Evolutionary conservation across 2,113 vertebrate genomes (phyloP), one percentile per base, ranked within the genome.

Genomic region (Pionites leucogaster): DNA sequence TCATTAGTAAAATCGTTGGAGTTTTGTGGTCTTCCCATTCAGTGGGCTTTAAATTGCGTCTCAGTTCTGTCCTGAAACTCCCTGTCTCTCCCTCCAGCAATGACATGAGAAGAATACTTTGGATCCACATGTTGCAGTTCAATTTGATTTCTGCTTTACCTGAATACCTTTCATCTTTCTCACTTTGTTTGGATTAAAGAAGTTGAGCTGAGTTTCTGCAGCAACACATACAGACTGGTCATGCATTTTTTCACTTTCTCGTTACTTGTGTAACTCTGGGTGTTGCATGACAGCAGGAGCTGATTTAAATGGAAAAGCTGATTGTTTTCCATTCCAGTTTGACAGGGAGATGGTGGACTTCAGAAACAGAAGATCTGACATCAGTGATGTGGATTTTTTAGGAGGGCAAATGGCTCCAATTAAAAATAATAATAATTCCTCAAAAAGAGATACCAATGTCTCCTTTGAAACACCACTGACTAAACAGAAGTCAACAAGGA

Each of bases 281-380:
- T 79, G 89, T 92, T 93, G 90, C 85, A 39, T 92, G 84, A 82
- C 88, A 87, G 70, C 46, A 77, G 86, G 52, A 94, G 70, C 89
- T 82, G 88, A 92, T 96, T 86, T 92, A 91, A 96, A 91, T 96
- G 84, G 93, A 89, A 79, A 77, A 93, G 46, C 82, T 79, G 27
- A 41, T 95, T 91, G 85, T 92, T 96, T 96, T 96, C 92, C 55
- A 20, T 76, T 96, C 42, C 60, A n/a, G 27, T 87, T 94, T 96
- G 91, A 96, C 83, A 88, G 79, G 83, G 68, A 95, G 70, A 82
- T 92, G 67, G 33, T 80, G 76, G 82, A 93, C 87, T 92, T 96
- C 90, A 96, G 82, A 77, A 95, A 37, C 3, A 2, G 75, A 91
- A 88, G 64, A 94, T 29, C 47, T 93, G 42, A 90, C 82, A 31